Percentiles rank a stretch among this genome's conserved stretches.
phyloP scores from a whole-genome alignment of 2,113 vertebrate species.

The Plectropomus leopardus region DNA sequence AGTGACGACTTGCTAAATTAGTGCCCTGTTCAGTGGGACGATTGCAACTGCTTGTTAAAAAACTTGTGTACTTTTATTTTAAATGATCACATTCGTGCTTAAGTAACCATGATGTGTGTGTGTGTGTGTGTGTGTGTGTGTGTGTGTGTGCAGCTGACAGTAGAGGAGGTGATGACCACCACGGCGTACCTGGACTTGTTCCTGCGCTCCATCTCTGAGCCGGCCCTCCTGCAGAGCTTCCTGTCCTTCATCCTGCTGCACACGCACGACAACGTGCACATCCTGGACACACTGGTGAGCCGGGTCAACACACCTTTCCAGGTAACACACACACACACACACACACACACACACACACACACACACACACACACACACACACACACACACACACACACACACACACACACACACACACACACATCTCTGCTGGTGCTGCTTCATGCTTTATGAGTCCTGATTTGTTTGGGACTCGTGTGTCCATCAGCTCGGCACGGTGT shows the following conservation, averaged over 20 bases:
- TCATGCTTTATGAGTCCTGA: background rate
- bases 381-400: no score
- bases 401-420: no score
- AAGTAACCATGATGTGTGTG: background rate
- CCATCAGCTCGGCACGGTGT: constrained; percentile 93
- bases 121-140: background rate
- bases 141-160: constrained; percentile 85
- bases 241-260: constrained; percentile 94
- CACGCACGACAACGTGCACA: constrained; percentile 92
- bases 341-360: no score
- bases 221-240: constrained; percentile 93
- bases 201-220: constrained; percentile 91
- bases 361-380: no score
- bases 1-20: no score
- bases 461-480: background rate
- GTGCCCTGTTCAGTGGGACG: no score
- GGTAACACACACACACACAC: constrained; percentile 81
- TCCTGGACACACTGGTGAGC: constrained; percentile 95
- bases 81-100: background rate
- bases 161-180: constrained; percentile 98
- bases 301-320: constrained; percentile 97
- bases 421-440: background rate
- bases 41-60: no score
- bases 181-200: constrained; percentile 97
- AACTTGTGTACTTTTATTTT: no score